Evolutionary conservation across 2,797 vertebrate species (phyloP), one percentile per base, ranked within the genome.

Genomic region (Heteromormyrus szaboi): DNA sequence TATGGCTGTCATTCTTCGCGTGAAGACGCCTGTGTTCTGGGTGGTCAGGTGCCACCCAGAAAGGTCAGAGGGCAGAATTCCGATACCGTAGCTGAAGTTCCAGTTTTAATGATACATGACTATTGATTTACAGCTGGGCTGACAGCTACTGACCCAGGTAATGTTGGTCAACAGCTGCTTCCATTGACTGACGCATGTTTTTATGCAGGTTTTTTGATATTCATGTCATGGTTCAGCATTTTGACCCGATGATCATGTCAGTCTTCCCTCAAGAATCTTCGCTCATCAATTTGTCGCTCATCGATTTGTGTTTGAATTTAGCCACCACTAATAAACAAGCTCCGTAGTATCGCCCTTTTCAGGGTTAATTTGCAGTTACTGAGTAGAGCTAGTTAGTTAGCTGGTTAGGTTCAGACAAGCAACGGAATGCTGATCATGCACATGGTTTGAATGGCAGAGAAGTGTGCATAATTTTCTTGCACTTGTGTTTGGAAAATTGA

Each of bases 131-230:
- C 8, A 19, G 33, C 44, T 50, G 11, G 81, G 81, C 19, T 46
- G 81, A 84, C 14, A 84, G 8, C 41, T 84, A 50, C 81, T 84
- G 81, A 46, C 81, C 81, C 81, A 84, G 81, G 81, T 50, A 48
- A 50, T 84, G 81, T 50, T 84, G 81, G 81, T 22, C 81, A 84
- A 50, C 81, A 84, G 81, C 8, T 4, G 33, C 68, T 2, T 76
- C 68, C 33, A 41, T 37, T 33, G 29, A 72, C 68, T 1, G 1
- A 72, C 12, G 68, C 17, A 19, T 76, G 33, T 37, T 17, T 41
- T 17, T 76, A 41, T 76, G 68, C 46, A 85, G 14, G 14, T 85
- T 85, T 85, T 51, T 25, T 51, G 25, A 51, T 48, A 51, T 48
- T 50, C 19, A 22, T 11, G 46, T 48, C 44, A 85, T 25, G 81